Evolutionary conservation across 2,888 invertebrate genomes (phyloP).

Genomic region (Melinaea menophilus): DNA sequence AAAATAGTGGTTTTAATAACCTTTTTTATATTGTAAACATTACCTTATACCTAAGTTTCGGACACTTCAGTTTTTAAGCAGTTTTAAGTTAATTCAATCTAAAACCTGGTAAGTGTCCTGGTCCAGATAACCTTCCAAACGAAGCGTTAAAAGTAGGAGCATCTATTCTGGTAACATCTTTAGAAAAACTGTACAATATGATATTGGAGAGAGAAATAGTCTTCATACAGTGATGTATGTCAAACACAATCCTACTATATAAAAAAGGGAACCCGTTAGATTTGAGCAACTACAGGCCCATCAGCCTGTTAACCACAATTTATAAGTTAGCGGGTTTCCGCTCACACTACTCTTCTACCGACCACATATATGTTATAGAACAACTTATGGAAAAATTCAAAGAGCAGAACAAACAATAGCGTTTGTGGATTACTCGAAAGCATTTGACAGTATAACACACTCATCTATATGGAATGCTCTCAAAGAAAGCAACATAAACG

Average conservation of each 20-base stretch:
- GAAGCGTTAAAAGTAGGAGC: conserved; percentile 9
- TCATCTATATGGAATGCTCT: conserved; percentile 8
- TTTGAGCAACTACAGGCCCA: too few species aligned
- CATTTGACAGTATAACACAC: conserved; percentile 7
- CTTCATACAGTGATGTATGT: conserved; percentile 2
- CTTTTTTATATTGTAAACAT: too few species aligned
- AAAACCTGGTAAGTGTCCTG: conserved; percentile 11
- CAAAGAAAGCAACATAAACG: not conserved
- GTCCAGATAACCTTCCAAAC: conserved; percentile 6
- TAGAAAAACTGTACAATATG: not conserved
- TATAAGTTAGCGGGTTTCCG: too few species aligned
- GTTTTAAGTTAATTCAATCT: not conserved
- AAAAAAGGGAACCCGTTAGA: conserved; percentile 6
- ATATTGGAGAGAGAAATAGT: not conserved
- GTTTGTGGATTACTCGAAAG: conserved; percentile 10
- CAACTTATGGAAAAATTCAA: too few species aligned
- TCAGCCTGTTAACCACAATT: too few species aligned
- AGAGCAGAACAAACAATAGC: too few species aligned
- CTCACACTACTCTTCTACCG: too few species aligned
- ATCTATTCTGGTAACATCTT: not conserved
- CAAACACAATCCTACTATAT: conserved; percentile 9
- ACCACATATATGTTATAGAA: too few species aligned
- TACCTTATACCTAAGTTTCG: too few species aligned
- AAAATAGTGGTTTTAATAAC: too few species aligned
- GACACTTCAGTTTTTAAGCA: too few species aligned